Conservation (phyloP, 2,888 invertebrate genomes). For the Zelleria hepariella region DNA sequence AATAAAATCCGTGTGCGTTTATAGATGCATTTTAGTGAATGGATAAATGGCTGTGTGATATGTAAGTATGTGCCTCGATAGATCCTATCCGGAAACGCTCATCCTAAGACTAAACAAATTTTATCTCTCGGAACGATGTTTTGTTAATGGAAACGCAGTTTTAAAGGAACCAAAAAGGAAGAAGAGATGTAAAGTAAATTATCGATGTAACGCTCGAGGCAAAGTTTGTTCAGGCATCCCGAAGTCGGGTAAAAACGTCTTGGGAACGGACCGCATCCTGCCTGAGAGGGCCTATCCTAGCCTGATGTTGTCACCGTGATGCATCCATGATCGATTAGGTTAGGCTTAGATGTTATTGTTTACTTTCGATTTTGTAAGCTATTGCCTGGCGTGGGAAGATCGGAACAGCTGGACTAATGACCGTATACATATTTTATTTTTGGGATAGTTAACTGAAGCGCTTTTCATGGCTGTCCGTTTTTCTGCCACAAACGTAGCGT, state of each 20-base stretch:
- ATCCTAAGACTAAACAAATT: not conserved
- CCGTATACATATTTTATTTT: not conserved
- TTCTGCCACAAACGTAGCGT: not conserved
- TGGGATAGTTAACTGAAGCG: not conserved
- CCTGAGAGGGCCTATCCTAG: conserved; percentile 11
- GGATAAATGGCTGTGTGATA: too few relatives aligned
- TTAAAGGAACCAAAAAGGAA: conserved; percentile 22
- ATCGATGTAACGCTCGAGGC: conserved; percentile 59
- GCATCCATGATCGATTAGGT: conserved; percentile 65
- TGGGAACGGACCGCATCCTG: conserved; percentile 52
- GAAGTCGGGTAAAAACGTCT: conserved; percentile 38
- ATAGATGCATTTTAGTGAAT: too few relatives aligned
- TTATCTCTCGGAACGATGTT: not conserved
- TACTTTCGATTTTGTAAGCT: conserved; percentile 51
- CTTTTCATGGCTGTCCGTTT: not conserved
- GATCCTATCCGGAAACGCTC: not conserved
- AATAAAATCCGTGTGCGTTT: too few relatives aligned
- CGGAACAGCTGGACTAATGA: not conserved
- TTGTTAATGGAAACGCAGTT: conserved; percentile 1
- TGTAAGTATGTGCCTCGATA: too few relatives aligned
- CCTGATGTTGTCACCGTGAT: conserved; percentile 29
- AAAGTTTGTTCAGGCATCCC: conserved; percentile 57
- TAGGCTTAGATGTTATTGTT: conserved; percentile 47
- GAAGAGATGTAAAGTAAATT: conserved; percentile 60
- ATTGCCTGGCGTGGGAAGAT: conserved; percentile 22